Base-by-base conservation (phyloP, 2,888 invertebrate genomes). In the Schizaphis graminum region DNA sequence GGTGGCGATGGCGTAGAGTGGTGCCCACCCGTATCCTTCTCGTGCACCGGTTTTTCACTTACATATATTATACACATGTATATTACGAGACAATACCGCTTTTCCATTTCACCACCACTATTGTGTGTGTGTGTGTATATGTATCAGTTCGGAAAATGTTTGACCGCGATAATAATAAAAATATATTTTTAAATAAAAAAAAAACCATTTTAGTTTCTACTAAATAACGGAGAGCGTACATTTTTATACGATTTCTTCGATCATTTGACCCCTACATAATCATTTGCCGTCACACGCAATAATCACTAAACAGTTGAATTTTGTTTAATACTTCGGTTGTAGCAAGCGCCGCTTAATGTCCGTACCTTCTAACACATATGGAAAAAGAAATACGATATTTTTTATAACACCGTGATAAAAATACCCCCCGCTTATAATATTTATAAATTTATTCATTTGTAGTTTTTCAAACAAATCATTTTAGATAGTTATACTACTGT, bases 141-240 rank as follows among this genome's bases (percentile, higher is more conserved):
- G 1, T 53, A 53, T 92, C 87, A 61, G 49, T n/a, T 41, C 21
- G 53, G 28, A 88, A 88, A 92, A 88, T 67, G 16, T 88, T 67
- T 77, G 67, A 91, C 91, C 57, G 16, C 86, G 11, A 53, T 49
- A 67, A 61, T 53, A 88, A 10, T 53, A 53, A 44, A 41, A 85
- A 92, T 16, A n/a, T 35, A 47, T 56, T 87, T 86, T 86, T 41
- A 57, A 67, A 41, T 28, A 44, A 44, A 44, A 44, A 49, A 10
- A 21, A 84, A 91, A 91, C 91, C 91, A 8, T 91, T 87, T 47
- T 47, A n/a, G 28, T 91, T 86, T 44, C n/a, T n/a, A n/a, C 44
- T 91, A 57, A 91, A 85, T 1, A 56, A 35, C 21, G 57, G n/a
- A 47, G 4, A 35, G 35, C 26, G n/a, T 85, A 44, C 21, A 47